phyloP scores from a whole-genome alignment of 2,113 vertebrate genomes.

The Aix galericulata region DNA sequence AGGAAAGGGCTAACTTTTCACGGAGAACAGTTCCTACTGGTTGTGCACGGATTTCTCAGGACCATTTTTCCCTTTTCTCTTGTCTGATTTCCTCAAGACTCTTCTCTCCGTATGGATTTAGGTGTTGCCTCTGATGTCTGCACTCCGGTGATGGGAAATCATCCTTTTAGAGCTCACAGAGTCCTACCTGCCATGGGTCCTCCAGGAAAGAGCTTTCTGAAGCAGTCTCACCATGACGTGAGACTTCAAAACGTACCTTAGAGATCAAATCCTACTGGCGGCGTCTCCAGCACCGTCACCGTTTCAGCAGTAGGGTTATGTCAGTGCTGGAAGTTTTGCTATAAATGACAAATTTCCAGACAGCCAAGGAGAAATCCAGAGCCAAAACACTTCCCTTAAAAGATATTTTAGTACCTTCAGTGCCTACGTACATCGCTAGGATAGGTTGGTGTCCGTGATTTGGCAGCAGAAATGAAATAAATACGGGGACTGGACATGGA shows the following conservation, averaged over 20 bases:
- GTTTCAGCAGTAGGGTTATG: not conserved
- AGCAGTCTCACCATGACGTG: not conserved
- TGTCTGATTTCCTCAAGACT: no score
- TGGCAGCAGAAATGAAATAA: not conserved
- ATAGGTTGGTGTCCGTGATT: not conserved
- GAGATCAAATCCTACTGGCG: not conserved
- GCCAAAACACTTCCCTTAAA: not conserved
- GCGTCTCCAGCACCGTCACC: not conserved
- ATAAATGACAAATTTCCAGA: not conserved
- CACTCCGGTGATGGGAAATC: not conserved
- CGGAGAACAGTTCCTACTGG: not conserved
- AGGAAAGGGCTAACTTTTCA: conserved; percentile 14
- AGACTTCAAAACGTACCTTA: not conserved
- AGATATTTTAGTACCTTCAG: not conserved
- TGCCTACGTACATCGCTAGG: not conserved
- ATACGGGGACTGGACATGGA: not conserved
- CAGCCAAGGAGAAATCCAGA: not conserved
- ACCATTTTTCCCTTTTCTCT: not conserved
- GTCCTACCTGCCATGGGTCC: not conserved
- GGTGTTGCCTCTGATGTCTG: not conserved
- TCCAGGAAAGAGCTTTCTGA: not conserved
- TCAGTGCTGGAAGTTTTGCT: not conserved
- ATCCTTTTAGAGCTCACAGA: not conserved
- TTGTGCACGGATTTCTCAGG: not conserved
- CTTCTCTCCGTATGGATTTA: not conserved